These are phyloP conservation scores for Odontophorus gujanensis DNA, from an alignment of 2,113 vertebrate species.

Conservation along the genomic window DNA sequence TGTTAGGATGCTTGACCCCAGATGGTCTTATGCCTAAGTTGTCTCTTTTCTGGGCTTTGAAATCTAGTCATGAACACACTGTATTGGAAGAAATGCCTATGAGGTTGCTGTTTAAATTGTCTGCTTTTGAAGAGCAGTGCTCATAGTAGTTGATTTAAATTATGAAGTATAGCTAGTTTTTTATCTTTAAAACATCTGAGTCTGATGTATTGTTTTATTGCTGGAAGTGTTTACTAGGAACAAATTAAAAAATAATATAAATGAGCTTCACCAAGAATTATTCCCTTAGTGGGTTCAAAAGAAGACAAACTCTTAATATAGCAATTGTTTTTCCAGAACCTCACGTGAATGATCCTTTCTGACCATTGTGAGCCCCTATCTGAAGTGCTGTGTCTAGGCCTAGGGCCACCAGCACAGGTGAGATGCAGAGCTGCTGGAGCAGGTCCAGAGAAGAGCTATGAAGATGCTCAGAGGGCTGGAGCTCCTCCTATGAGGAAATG, in stretches of 20 bases:
- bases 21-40: not conserved
- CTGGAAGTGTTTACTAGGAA: not conserved
- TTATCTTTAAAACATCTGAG: not conserved
- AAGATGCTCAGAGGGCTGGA: no score
- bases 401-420: no score
- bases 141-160: not conserved
- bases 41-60: not conserved
- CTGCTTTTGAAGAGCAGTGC: not conserved
- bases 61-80: not conserved
- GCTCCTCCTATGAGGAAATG: no score
- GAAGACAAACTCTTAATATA: not conserved
- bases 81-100: not conserved
- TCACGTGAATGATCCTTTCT: not conserved
- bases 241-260: not conserved
- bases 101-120: not conserved
- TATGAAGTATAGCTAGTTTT: not conserved
- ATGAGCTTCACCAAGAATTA: not conserved
- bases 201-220: not conserved
- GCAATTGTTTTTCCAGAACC: not conserved
- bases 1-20: not conserved
- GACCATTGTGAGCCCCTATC: no score
- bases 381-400: no score
- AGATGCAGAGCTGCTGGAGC: no score
- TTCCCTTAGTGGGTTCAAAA: not conserved
- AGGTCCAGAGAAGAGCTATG: no score